phyloP scores from a whole-genome alignment of 2,113 vertebrate genomes.

The Peromyscus polionotus region DNA sequence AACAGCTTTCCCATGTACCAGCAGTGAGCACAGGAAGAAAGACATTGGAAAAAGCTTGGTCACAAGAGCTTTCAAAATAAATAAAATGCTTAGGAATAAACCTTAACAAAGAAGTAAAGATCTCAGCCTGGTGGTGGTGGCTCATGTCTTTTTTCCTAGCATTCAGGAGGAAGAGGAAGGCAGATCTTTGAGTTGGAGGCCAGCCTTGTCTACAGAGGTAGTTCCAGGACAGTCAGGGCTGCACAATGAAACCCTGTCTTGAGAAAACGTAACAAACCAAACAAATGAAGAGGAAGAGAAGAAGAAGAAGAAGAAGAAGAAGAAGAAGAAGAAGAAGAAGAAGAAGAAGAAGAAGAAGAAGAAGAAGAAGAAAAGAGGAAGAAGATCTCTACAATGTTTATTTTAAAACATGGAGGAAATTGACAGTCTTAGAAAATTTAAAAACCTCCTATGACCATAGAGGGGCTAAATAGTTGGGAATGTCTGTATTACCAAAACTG shows the following conservation, averaged over 20 bases:
- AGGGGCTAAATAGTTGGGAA: neutral
- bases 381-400: neutral
- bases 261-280: neutral
- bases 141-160: neutral
- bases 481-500: neutral
- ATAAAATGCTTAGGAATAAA: neutral
- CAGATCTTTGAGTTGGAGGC: neutral
- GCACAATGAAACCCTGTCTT: neutral
- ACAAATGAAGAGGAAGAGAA: neutral
- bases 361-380: too few species aligned
- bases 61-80: neutral
- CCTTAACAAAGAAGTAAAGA: neutral
- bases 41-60: neutral
- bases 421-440: neutral
- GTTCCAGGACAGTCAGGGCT: neutral
- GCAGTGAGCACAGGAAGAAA: neutral
- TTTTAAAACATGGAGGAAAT: neutral
- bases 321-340: neutral
- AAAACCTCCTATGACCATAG: neutral
- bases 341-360: too few species aligned
- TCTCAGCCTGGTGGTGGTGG: neutral
- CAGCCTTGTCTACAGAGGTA: neutral
- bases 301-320: too few species aligned
- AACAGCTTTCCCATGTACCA: too few species aligned
- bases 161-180: neutral